Evolutionary conservation across 2,797 vertebrate species (phyloP), one percentile per base, ranked within the genome.

Genomic region (Coregonus ussuriensis): DNA sequence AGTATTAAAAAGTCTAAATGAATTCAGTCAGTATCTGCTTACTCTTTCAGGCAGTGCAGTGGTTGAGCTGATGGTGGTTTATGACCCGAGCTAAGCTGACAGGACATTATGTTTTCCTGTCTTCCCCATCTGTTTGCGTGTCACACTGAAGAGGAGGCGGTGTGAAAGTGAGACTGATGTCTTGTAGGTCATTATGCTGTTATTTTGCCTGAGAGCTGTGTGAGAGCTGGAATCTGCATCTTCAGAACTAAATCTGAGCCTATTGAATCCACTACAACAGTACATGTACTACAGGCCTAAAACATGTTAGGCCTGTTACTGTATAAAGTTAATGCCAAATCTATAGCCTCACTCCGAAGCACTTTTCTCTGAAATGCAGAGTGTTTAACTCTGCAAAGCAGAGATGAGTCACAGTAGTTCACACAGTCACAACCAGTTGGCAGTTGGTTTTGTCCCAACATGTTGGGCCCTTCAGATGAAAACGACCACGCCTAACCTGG

Each of bases 351-450:
- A 56, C 16, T 56, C 41, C 9, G 16, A 56, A 56, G 53, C 53
- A 56, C 53, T 56, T 65, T 13, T 29, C 25, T 25, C n/a, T 65
- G 62, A 65, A 65, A 29, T 65, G 25, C 7, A 65, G 31, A 31
- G 3, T 65, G 62, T 29, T 65, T n/a, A 65, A 11, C 21, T 7
- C 14, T 29, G 13, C 13, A 47, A 70, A 11, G n/a, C 18, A 21
- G 37, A 71, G 69, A 41, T 51, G 69, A 71, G 41, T 71, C 47
- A 53, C 70, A 16, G 13, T 71, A 21, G 47, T 71, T 62, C 56
- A 62, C 56, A 62, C 56, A 9, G 56, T 21, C 56, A 62, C 18
- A 62, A n/a, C 56, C 7, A 62, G 56, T 62, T 62, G n/a, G 70
- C 25, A 14, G 47, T 29, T 21, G 47, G 47, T 71, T 21, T 52